Base-by-base conservation (phyloP, 2,888 invertebrate species). In the Tineola bisselliella region DNA sequence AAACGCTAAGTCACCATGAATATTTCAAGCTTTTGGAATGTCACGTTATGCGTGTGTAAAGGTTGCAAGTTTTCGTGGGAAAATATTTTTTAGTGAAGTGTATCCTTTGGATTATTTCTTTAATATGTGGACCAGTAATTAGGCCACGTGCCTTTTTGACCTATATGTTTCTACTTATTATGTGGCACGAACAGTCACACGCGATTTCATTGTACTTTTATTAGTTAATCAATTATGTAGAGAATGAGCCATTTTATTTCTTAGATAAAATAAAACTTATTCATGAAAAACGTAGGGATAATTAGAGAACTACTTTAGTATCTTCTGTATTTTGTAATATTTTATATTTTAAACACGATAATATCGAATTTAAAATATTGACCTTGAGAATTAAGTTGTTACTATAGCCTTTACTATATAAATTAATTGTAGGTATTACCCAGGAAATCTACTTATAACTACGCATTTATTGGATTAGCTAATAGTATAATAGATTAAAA, bases 141-240 rank as follows among this genome's bases (percentile, higher is more conserved):
- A 44, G 64, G 62, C 66, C 69, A 69, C 66, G 69, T 70, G 70
- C 65, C 64, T 61, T 33, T 25, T 25, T 31, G 61, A 65, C 65
- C 44, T 52, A 58, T 58, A 58, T 58, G 30, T 18, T 25, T n/a
- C 18, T 54, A 54, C 25, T 18, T 56, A n/a, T 25, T 56, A n/a
- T 11, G 25, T 33, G 18, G 38, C 57, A 58, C 62, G 44, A 11
- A 56, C 19, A 48, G 61, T 52, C 62, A 61, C 48, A 44, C 61
- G 44, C 61, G 33, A 63, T 65, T 66, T 25, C 44, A 66, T 63
- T 68, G 68, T 70, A 70, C 72, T 72, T 73, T 72, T 73, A 77
- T 77, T 75, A 75, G 72, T 70, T 71, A 70, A 73, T 74, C 72
- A 75, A 74, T 76, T 72, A 74, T 74, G 72, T 73, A 76, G 38